These are phyloP conservation scores for Hemiscyllium ocellatum DNA, from an alignment of 2,113 vertebrate species.

Conservation along the genomic window DNA sequence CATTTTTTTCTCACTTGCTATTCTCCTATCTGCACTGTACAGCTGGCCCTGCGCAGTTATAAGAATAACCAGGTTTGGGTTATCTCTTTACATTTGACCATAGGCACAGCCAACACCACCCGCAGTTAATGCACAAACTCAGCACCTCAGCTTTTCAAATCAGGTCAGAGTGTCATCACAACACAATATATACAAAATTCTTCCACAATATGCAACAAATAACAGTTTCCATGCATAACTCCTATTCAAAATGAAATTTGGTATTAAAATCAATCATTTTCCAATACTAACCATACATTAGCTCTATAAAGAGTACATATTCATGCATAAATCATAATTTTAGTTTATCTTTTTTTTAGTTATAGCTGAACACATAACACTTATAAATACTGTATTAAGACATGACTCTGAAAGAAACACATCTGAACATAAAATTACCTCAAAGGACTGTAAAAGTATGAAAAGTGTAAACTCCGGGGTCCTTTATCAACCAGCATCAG, in stretches of 20 bases:
- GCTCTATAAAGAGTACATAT: constrained; percentile 59
- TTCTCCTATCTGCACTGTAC: background rate
- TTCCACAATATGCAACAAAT: constrained; percentile 38
- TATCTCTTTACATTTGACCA: background rate
- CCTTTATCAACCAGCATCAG: constrained; percentile 52
- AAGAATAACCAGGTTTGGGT: background rate
- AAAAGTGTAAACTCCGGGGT: constrained; percentile 62
- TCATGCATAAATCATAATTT: constrained; percentile 64
- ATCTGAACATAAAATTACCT: constrained; percentile 53
- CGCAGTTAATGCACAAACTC: constrained; percentile 21
- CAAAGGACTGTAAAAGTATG: constrained; percentile 56
- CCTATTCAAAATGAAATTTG: constrained; percentile 47
- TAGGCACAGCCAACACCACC: constrained; percentile 12
- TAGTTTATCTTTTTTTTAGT: constrained; percentile 63
- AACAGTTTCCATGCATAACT: constrained; percentile 51
- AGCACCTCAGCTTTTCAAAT: constrained; percentile 21
- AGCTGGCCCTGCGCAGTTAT: background rate
- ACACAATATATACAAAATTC: background rate
- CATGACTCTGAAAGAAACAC: constrained; percentile 59
- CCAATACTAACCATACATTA: constrained; percentile 52
- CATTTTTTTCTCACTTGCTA: background rate
- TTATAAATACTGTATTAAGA: constrained; percentile 70
- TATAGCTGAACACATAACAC: constrained; percentile 90
- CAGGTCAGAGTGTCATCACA: background rate
- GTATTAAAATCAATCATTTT: constrained; percentile 39